Base-by-base conservation (phyloP, 2,113 vertebrate genomes). In the Coregonus clupeaformis region DNA sequence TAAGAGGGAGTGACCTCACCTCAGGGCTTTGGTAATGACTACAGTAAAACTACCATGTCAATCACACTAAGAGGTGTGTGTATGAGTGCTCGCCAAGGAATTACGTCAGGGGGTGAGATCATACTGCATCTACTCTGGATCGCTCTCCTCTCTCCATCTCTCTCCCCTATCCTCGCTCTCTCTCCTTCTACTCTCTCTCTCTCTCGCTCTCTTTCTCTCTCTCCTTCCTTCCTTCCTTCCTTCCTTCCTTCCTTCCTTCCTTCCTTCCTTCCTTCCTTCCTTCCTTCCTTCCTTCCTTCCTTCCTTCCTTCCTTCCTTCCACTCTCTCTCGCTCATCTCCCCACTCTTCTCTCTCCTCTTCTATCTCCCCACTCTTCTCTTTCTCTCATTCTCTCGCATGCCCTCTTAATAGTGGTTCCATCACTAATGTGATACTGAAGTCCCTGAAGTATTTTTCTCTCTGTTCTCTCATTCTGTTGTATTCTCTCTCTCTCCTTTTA, bases 21-120 rank as follows among this genome's bases (percentile, higher is more conserved):
- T 91, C 89, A 91, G 88, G 84, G 73, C 81, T 82, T 84, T 88
- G 86, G 88, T 91, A 90, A 90, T 88, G 84, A 90, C 86, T 81
- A 81, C 87, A 85, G 86, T 89, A 84, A 88, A 91, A 90, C 86
- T 25, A 84, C 77, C 73, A 81, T 89, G 88, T 90, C 89, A 90
- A 91, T 91, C 89, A 88, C 68, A 22, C 87, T 89, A 87, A 91
- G 85, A 90, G 89, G 47, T 49, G 29, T 20, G 20, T 36, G 83
- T 64, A 71, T 82, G n/a, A 16, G 36, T 80, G 84, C 87, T 89
- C 80, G 87, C 86, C 89, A 87, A 91, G 87, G 86, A 86, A 91
- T 91, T 91, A 91, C 90, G 87, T 91, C 90, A 91, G 84, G 66
- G 86, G 89, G 80, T 91, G 90, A 92, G 90, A 91, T 92, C 90